Base-by-base conservation (phyloP, 2,888 invertebrate species). In the Agrochola litura region DNA sequence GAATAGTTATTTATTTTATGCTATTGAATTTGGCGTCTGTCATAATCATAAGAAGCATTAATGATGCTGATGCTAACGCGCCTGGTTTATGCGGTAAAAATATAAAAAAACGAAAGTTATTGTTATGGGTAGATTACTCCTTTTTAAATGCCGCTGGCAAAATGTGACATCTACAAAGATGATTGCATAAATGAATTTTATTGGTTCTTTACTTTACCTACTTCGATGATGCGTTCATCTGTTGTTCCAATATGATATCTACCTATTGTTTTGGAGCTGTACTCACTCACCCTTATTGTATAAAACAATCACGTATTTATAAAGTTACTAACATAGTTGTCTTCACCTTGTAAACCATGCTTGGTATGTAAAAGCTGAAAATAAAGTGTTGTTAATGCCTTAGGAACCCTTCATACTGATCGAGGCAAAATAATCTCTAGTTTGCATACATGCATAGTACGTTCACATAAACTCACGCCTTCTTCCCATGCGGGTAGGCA, bases 261-360 rank as follows among this genome's bases (percentile, higher is more conserved):
- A 49, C 2, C 16, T n/a, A 30, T n/a, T 60, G 19, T 58, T 56
- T 66, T 14, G 30, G 22, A 46, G 22, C 37, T 56, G 12, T 37
- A 25, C 37, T 69, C 49, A 58, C 22, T 67, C 61, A 73, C 49
- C 43, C 8, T 14, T 25, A 46, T 56, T 74, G 30, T 41, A 30
- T 56, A 80, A 63, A 80, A 56, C 19, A 58, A n/a, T 52, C 67
- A 74, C 67, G 56, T 73, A 70, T 74, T 63, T 67, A 52, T 73
- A 66, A 37, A 79, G 37, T 25, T 22, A 54, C 41, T 6, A 65
- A 22, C 46, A n/a, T n/a, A 79, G 37, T 54, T 60, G 52, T 65
- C 37, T 46, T 79, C 22, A 79, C 58, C 56, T 74, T 74, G 43
- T 46, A 70, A 37, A 9, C 54, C 22, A 49, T 61, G n/a, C 25